Percentiles rank a stretch among this genome's conserved stretches.
phyloP scores from a whole-genome alignment of 2,113 vertebrate species.

The Leuciscus idus region DNA sequence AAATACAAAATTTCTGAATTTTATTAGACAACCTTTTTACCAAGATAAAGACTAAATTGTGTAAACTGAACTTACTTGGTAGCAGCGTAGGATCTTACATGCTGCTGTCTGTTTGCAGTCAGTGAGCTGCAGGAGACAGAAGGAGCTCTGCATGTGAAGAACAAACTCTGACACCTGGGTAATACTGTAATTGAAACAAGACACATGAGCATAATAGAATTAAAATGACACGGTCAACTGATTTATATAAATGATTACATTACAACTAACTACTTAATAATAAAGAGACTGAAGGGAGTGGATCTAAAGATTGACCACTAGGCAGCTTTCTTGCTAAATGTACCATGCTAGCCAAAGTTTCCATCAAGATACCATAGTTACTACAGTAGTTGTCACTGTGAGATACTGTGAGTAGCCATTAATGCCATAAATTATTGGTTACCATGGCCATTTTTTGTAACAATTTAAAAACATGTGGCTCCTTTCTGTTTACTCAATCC shows the following conservation, averaged over 20 bases:
- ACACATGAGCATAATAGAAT: neutral
- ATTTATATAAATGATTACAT: neutral
- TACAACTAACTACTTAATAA: neutral
- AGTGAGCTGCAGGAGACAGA: constrained; percentile 16
- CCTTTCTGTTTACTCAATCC: too few relatives aligned
- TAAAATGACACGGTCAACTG: neutral
- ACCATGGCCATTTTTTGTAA: too few relatives aligned
- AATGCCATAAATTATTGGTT: too few relatives aligned
- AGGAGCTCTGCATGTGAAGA: constrained; percentile 52
- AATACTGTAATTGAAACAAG: constrained; percentile 61
- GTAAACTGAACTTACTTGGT: constrained; percentile 65
- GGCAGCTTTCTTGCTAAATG: too few relatives aligned
- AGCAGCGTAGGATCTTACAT: constrained; percentile 68
- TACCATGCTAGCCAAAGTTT: too few relatives aligned
- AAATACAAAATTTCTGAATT: neutral
- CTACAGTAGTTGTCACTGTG: too few relatives aligned
- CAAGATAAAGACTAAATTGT: neutral
- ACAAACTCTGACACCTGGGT: constrained; percentile 66
- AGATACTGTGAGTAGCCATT: too few relatives aligned
- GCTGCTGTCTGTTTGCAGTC: constrained; percentile 32
- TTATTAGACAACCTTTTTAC: neutral
- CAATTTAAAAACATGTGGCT: too few relatives aligned
- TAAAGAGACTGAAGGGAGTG: too few relatives aligned
- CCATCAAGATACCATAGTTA: too few relatives aligned
- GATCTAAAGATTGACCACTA: too few relatives aligned